phyloP scores from a whole-genome alignment of 30 jellyfish, hydroid and myxozoan genomes.

The Cassiopea andromeda region DNA sequence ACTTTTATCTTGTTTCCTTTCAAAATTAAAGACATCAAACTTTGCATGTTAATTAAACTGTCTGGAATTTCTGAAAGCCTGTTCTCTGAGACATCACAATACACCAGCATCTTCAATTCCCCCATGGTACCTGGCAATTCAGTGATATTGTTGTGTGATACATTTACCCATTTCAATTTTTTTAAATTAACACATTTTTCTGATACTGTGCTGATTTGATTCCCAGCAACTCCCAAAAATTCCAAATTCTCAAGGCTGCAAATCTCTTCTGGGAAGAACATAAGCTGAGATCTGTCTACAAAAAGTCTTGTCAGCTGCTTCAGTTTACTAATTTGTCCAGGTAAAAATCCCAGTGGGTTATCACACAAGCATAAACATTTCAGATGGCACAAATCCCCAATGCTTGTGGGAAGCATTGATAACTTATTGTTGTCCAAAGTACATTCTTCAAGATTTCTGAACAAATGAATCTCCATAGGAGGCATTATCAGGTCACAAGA shows the following conservation, averaged over 20 bases:
- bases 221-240: constrained; percentile 76
- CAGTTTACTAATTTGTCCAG: constrained; percentile 63
- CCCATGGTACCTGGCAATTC: constrained; percentile 53
- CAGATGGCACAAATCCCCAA: constrained; percentile 56
- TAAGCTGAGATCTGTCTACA: constrained; percentile 64
- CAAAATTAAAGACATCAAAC: constrained; percentile 54
- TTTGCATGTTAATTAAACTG: constrained; percentile 5
- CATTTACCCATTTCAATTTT: constrained; percentile 80
- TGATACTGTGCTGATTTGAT: constrained; percentile 69
- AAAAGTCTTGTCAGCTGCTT: constrained; percentile 61
- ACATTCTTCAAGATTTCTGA: constrained; percentile 74
- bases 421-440: constrained; percentile 82
- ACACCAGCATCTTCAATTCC: constrained; percentile 31
- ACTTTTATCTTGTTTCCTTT: constrained; percentile 50
- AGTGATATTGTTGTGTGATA: constrained; percentile 58
- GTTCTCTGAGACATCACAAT: constrained; percentile 67
- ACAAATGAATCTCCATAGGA: constrained; percentile 72
- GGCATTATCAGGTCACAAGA: constrained; percentile 82
- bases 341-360: constrained; percentile 83
- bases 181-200: constrained; percentile 50
- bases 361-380: constrained; percentile 76
- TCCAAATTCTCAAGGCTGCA: constrained; percentile 73
- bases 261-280: constrained; percentile 77
- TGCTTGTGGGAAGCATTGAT: constrained; percentile 81
- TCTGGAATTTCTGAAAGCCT: constrained; percentile 49